Evolutionary conservation across 2,888 invertebrate genomes (phyloP), one percentile per base, ranked within the genome.

Genomic region (Aporophyla nigra): DNA sequence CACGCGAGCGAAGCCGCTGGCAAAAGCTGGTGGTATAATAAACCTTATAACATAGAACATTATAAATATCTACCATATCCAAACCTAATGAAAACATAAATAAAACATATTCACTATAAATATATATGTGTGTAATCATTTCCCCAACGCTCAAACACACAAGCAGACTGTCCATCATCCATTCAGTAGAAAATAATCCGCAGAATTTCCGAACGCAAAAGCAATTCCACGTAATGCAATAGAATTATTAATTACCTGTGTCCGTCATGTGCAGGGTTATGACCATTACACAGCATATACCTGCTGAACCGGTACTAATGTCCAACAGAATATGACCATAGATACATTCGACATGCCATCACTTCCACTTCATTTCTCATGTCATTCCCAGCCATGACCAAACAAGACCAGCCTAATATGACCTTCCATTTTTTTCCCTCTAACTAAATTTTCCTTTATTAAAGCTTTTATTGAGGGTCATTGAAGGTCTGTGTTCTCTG

Each of bases 351-450:
- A 86, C 88, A 84, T 84, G 82, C 90, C 87, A 92, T 94, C 91
- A 89, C 86, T 94, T 93, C 90, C 92, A 91, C 91, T 92, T 92
- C 93, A 93, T 93, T 93, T 92, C 90, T 90, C 90, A 88, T 90
- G 94, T 93, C 93, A 93, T 91, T 91, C 87, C 88, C 92, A 93
- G 85, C 85, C 87, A 89, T 88, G 89, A 78, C 76, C 83, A 79
- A 81, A 75, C 49, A 56, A 67, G 66, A 75, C 92, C 92, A 93
- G 40, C 78, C 12, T 86, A 87, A 85, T 49, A 65, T 86, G 92
- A 91, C 66, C 91, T 78, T 71, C 83, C 27, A 82, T 74, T 76
- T 78, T 85, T 76, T 82, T 85, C 71, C 27, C 65, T 27, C 67
- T 70, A 76, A 82, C 84, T 51, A 77, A 83, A 80, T 76, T 66